These are phyloP conservation scores for Coelinius sp. DNA, from an alignment of 2,888 invertebrate species.

Conservation along the genomic window DNA sequence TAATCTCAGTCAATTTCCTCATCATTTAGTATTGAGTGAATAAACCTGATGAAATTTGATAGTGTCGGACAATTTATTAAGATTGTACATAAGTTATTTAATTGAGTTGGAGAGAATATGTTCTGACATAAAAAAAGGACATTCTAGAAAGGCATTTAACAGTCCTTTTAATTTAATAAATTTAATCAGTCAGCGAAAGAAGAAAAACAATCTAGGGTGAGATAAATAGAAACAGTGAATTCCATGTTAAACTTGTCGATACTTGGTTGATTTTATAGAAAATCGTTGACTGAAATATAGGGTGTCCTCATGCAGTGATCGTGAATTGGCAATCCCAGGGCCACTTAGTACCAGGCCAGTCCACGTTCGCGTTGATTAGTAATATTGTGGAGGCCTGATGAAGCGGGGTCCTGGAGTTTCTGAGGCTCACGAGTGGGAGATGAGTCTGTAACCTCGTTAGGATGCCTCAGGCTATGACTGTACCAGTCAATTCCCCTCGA, in stretches of 20 bases:
- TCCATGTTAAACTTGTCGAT: neutral
- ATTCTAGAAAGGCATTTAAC: too few species aligned
- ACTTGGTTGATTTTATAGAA: neutral
- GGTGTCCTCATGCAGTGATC: constrained; percentile 31
- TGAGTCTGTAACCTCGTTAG: constrained; percentile 68
- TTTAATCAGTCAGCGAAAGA: neutral
- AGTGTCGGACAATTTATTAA: too few species aligned
- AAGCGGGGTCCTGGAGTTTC: constrained; percentile 63
- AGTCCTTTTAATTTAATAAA: too few species aligned
- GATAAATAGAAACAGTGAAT: neutral
- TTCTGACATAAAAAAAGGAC: too few species aligned
- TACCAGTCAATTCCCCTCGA: constrained; percentile 23
- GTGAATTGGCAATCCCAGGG: constrained; percentile 66
- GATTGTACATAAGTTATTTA: too few species aligned
- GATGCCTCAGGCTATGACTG: constrained; percentile 57
- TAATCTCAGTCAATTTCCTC: too few species aligned
- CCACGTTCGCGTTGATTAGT: constrained; percentile 64
- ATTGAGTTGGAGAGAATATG: too few species aligned
- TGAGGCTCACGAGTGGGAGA: constrained; percentile 62
- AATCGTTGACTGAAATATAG: constrained; percentile 17
- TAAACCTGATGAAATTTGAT: too few species aligned
- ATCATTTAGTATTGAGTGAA: too few species aligned
- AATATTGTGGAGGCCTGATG: constrained; percentile 68
- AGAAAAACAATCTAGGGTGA: neutral
- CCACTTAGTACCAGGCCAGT: constrained; percentile 64